Evolutionary conservation across 1,140 invertebrate species (phyloP).

Genomic region (Drosophila dunni): DNA sequence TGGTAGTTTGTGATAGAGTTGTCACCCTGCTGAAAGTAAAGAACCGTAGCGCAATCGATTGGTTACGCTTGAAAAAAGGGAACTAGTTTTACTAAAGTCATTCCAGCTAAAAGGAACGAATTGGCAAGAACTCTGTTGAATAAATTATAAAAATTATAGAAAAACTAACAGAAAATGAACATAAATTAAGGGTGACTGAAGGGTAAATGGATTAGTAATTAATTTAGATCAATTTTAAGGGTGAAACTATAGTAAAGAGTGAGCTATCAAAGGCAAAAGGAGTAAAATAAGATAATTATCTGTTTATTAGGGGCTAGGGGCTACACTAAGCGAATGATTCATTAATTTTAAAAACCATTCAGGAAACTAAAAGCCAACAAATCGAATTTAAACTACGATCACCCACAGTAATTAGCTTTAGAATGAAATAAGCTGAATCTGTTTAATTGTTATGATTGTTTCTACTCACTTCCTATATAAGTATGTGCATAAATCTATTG

Average conservation of each 20-base stretch:
- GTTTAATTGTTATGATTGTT: slow-evolving; percentile 14
- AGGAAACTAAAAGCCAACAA: neutral
- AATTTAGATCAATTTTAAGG: too few relatives aligned
- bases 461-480: slow-evolving; percentile 22
- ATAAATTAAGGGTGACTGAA: neutral
- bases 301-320: too few relatives aligned
- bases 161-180: neutral
- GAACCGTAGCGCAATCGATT: slow-evolving; percentile 18
- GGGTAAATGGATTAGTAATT: too few relatives aligned
- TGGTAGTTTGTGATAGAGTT: neutral
- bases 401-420: neutral
- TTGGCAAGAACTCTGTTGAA: neutral
- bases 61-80: slow-evolving; percentile 2
- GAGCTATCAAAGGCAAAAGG: too few relatives aligned
- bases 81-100: slow-evolving; percentile 15
- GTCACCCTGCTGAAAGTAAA: slow-evolving; percentile 10
- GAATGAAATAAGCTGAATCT: neutral
- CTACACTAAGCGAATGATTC: neutral
- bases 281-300: too few relatives aligned
- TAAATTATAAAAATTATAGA: neutral
- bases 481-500: slow-evolving; percentile 13
- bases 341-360: neutral
- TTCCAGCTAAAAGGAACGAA: slow-evolving; percentile 7
- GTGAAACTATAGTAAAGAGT: too few relatives aligned
- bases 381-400: neutral